phyloP scores from a whole-genome alignment of 2,113 vertebrate genomes.

The Tapirus terrestris region DNA sequence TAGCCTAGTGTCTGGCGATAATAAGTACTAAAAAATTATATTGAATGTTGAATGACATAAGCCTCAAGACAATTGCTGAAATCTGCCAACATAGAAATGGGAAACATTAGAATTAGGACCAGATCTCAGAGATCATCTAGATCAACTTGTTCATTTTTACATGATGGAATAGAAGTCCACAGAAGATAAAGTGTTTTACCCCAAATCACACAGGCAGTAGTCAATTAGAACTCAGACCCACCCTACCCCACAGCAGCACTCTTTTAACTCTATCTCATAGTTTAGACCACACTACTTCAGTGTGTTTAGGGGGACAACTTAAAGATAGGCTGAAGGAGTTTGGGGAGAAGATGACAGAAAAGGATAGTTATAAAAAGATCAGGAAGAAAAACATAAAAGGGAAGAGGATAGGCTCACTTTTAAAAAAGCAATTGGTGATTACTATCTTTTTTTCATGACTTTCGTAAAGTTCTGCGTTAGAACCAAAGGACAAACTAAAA shows the following conservation, averaged over 20 bases:
- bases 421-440: not conserved
- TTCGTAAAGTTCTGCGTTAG: not conserved
- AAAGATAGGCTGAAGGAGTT: not conserved
- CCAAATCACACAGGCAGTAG: not conserved
- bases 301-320: not conserved
- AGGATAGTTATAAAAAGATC: not conserved
- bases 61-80: not conserved
- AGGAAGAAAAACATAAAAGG: not conserved
- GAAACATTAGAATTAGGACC: not conserved
- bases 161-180: not conserved
- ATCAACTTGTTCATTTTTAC: not conserved
- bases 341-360: not conserved
- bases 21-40: not conserved
- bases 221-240: not conserved
- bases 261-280: not conserved
- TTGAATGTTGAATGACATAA: not conserved
- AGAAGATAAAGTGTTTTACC: not conserved
- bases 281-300: not conserved
- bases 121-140: not conserved
- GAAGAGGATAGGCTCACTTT: not conserved
- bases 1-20: not conserved
- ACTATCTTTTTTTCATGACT: not conserved
- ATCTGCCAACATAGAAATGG: not conserved
- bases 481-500: not conserved
- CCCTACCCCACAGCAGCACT: not conserved